Evolutionary conservation across 2,113 vertebrate species (phyloP).

Genomic region (Fregata magnificens): DNA sequence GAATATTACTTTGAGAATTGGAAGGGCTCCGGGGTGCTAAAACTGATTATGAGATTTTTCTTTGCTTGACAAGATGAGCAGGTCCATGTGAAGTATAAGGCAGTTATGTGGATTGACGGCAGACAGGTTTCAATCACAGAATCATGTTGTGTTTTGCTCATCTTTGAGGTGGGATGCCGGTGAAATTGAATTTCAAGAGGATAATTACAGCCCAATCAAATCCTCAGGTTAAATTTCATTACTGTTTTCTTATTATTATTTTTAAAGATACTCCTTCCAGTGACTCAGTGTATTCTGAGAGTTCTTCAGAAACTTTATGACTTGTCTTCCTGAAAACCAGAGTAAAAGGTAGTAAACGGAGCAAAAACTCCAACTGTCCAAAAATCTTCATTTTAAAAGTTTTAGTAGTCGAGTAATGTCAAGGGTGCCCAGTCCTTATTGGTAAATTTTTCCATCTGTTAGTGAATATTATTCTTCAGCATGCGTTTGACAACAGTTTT

Average conservation of each 20-base stretch:
- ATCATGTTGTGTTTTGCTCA: constrained; percentile 27
- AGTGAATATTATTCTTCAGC: neutral
- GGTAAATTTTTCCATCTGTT: neutral
- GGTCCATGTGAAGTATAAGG: constrained; percentile 61
- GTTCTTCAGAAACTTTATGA: constrained; percentile 1
- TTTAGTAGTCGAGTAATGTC: neutral
- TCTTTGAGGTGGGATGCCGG: constrained; percentile 24
- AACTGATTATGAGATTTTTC: constrained; percentile 82
- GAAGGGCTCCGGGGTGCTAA: constrained; percentile 67
- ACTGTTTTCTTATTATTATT: neutral
- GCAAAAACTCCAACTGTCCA: neutral
- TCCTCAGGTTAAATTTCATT: constrained; percentile 21
- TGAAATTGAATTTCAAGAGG: constrained; percentile 47
- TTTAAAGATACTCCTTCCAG: neutral
- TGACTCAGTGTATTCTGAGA: neutral
- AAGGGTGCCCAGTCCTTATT: neutral
- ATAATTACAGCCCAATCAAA: constrained; percentile 58
- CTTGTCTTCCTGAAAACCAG: neutral
- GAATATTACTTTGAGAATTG: constrained; percentile 78
- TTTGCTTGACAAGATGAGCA: constrained; percentile 78
- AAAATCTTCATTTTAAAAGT: neutral
- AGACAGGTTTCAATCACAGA: constrained; percentile 59
- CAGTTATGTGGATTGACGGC: constrained; percentile 37
- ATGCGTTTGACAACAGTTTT: neutral
- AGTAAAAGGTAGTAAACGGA: neutral